Evolutionary conservation across 2,797 vertebrate species (phyloP).

Genomic region (Pseudomugil gertrudae): DNA sequence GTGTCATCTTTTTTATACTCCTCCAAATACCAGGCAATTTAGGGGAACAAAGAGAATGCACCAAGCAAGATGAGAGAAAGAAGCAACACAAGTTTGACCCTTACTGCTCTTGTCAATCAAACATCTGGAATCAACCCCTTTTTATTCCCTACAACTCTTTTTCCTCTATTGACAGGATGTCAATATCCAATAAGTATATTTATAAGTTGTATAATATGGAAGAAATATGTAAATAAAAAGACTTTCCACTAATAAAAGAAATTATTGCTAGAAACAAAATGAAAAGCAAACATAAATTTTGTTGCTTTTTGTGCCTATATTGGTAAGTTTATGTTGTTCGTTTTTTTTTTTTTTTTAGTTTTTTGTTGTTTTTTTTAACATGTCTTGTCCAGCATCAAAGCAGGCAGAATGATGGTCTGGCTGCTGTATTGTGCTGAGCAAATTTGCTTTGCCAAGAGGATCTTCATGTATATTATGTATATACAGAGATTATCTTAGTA

Average conservation of each 20-base stretch:
- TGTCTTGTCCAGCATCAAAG: no score
- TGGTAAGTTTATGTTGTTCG: not conserved
- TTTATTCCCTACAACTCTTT: constrained; percentile 55
- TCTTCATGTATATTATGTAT: no score
- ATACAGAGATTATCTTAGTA: no score
- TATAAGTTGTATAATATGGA: no score
- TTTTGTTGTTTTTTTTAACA: no score
- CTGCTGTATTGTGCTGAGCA: no score
- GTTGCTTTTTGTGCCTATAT: not conserved
- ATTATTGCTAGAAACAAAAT: not conserved
- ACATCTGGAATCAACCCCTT: constrained; percentile 47
- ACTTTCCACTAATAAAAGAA: not conserved
- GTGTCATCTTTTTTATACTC: constrained; percentile 24
- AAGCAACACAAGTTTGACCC: constrained; percentile 42
- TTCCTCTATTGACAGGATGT: constrained; percentile 28
- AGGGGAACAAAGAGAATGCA: constrained; percentile 10
- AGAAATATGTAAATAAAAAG: not conserved
- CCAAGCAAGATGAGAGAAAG: constrained; percentile 16
- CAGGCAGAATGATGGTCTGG: no score
- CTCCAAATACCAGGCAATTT: constrained; percentile 26
- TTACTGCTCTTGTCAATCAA: constrained; percentile 60
- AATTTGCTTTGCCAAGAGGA: no score
- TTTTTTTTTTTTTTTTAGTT: no score
- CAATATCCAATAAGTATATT: no score
- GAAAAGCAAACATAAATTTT: not conserved